Base-by-base conservation (phyloP, 2,113 vertebrate species). In the Haliaeetus leucogaster region DNA sequence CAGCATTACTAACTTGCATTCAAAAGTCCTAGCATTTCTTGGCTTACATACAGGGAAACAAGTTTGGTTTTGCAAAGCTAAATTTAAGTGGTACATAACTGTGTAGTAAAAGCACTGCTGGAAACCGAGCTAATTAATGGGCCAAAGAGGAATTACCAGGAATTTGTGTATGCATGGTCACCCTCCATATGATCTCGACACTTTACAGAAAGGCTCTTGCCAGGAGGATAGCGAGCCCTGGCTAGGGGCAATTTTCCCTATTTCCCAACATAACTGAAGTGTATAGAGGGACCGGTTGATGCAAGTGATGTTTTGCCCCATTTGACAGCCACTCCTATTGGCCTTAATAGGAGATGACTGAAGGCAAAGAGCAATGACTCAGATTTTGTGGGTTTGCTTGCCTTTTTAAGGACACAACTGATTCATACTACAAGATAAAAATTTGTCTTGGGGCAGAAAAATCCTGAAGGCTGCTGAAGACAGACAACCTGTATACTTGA, bases 181-280 rank as follows among this genome's bases (percentile, higher is more conserved):
- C 0, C 3, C 20, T 32, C 62, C 2, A 0, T 20, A 45, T 21
- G 4, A 48, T 42, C 89, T 66, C 16, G 6, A 9, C 12, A 15
- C 17, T 52, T 81, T 20, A 67, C 34, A 81, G 63, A 59, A 92
- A 59, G n/a, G 42, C 16, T 83, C 20, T 42, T 86, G n/a, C 42
- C 47, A 36, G 50, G 52, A 86, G 42, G 36, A 48, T 2, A 73
- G 32, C 10, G 5, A 81, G 20, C 53, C 40, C 55, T 70, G 59
- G 13, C 13, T 16, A 26, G 27, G 11, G 4, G 22, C 13, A 50
- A 23, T 7, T 23, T 53, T 6, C 45, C 10, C 19, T 68, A 3
- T 43, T 48, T 45, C n/a, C 25, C 87, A 73, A 19, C 19, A 10
- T 13, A 30, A 43, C 36, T 56, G 63, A 47, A 52, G 4, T 16